These are phyloP conservation scores for Oxyruncus cristatus DNA, from an alignment of 2,113 vertebrate genomes.

Conservation along the genomic window DNA sequence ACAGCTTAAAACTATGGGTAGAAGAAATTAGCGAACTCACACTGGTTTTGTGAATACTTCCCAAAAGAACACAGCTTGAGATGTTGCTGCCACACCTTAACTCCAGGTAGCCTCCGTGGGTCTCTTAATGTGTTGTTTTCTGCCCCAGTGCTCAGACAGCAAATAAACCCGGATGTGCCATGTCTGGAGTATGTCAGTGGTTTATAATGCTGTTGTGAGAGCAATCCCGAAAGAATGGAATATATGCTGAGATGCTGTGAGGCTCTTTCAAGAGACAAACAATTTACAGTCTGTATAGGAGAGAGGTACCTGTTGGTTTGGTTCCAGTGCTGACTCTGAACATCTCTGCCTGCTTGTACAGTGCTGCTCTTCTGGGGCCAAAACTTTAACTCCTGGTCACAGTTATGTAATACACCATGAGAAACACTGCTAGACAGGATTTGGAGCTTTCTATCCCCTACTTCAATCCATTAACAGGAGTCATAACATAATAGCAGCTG, in stretches of 20 bases:
- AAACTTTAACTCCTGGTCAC: neutral
- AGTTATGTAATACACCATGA: neutral
- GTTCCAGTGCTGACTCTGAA: neutral
- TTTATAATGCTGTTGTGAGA: neutral
- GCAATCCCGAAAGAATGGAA: neutral
- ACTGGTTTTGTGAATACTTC: neutral
- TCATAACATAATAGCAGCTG: neutral
- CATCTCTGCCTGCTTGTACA: neutral
- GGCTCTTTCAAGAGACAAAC: neutral
- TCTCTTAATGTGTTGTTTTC: neutral
- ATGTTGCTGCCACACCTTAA: neutral
- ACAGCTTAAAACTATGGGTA: neutral
- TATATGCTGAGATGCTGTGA: neutral
- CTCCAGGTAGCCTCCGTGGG: neutral
- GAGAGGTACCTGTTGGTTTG: neutral
- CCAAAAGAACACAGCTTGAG: conserved; percentile 16
- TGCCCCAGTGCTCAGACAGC: neutral
- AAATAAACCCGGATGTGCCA: neutral
- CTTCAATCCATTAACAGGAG: neutral
- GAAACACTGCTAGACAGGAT: neutral
- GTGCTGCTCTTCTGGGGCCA: neutral
- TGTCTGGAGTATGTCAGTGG: neutral
- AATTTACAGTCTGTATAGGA: neutral
- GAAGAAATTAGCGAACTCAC: neutral
- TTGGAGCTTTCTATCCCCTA: neutral